phyloP scores from a whole-genome alignment of 2,797 vertebrate species.

The Enteromius unitaeniatus region DNA sequence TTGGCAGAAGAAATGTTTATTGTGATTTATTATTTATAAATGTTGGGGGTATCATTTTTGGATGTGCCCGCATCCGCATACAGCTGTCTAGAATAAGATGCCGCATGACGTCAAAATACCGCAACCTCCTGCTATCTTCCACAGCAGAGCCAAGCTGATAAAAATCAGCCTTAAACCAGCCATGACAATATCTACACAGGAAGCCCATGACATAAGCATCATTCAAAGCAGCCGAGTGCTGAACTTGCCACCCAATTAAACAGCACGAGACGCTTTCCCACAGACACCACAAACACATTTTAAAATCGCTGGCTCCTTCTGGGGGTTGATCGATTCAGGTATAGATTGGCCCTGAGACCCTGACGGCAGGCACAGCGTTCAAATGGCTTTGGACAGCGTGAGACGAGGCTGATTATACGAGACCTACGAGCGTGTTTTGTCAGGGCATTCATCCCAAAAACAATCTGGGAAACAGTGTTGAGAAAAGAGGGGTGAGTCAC shows the following conservation, averaged over 20 bases:
- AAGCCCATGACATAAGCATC: constrained; percentile 35
- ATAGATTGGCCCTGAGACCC: constrained; percentile 23
- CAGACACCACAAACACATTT: constrained; percentile 24
- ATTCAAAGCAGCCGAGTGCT: constrained; percentile 29
- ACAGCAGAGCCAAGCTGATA: not conserved
- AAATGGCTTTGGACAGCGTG: constrained; percentile 42
- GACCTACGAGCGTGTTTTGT: constrained; percentile 15
- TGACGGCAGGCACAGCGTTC: constrained; percentile 21
- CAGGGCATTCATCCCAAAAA: constrained; percentile 23
- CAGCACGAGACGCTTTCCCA: constrained; percentile 2
- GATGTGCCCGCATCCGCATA: not conserved
- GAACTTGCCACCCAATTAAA: constrained; percentile 12
- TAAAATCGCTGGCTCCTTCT: not conserved
- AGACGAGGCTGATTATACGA: constrained; percentile 35
- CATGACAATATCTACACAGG: constrained; percentile 4
- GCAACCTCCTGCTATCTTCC: not conserved
- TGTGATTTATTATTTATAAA: constrained; percentile 25
- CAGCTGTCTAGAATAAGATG: constrained; percentile 16
- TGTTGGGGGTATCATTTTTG: not conserved
- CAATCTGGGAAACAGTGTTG: not conserved
- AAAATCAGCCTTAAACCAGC: constrained; percentile 30
- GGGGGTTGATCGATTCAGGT: constrained; percentile 19
- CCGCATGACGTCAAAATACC: not conserved
- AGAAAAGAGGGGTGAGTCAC: constrained; percentile 12
- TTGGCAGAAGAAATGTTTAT: constrained; percentile 25